phyloP scores from a whole-genome alignment of 2,113 vertebrate species.

The Verasper variegatus region DNA sequence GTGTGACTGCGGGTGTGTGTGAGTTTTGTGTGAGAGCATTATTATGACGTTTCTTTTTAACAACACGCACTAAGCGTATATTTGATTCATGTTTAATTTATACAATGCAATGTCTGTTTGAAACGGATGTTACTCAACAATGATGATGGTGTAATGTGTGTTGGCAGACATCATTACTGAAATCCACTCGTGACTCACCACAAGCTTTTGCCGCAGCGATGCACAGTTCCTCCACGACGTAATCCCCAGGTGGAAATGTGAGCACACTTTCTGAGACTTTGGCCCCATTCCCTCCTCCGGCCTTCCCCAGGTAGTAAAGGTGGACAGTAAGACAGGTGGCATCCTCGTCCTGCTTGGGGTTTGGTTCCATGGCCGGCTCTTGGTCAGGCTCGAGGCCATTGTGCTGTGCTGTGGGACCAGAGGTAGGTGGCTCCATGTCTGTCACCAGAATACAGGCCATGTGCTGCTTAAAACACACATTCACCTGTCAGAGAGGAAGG shows the following conservation, averaged over 20 bases:
- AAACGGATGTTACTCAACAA: neutral
- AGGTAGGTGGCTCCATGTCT: constrained; percentile 83
- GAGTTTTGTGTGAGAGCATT: no score
- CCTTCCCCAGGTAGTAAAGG: constrained; percentile 84
- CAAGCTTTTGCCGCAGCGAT: constrained; percentile 90
- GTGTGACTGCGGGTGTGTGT: no score
- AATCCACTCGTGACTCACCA: constrained; percentile 81
- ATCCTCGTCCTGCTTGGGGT: constrained; percentile 73
- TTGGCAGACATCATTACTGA: constrained; percentile 9
- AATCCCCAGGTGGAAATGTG: constrained; percentile 87
- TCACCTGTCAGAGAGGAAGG: constrained; percentile 56
- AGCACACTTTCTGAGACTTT: constrained; percentile 73
- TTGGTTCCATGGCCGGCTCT: constrained; percentile 69
- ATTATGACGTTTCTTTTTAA: no score
- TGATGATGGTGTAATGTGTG: neutral
- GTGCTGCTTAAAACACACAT: constrained; percentile 56
- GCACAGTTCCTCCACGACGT: constrained; percentile 92
- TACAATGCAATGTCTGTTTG: neutral
- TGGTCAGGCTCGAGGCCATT: constrained; percentile 41
- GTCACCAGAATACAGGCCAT: constrained; percentile 90
- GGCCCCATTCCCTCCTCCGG: constrained; percentile 60
- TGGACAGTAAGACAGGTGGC: constrained; percentile 83
- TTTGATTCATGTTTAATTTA: neutral
- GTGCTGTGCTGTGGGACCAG: constrained; percentile 42
- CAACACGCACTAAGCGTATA: neutral